phyloP scores from a whole-genome alignment of 2,113 vertebrate species.

The Caracal caracal region DNA sequence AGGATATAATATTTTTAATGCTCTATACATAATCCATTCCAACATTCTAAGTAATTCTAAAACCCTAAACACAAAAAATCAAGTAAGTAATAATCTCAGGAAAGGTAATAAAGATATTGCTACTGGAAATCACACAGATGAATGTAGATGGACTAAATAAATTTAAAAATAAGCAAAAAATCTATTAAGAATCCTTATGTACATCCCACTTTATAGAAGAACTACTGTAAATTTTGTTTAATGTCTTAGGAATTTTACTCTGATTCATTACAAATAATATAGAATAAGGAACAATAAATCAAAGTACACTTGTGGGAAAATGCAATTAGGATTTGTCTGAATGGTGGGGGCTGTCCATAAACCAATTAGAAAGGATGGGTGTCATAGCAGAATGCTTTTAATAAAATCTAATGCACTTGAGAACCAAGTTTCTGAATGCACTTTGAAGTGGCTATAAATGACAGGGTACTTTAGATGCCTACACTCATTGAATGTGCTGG shows the following conservation, averaged over 20 bases:
- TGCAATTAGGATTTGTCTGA: slow-evolving; percentile 67
- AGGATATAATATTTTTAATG: background rate
- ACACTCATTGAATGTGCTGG: slow-evolving; percentile 42
- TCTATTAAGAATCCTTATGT: background rate
- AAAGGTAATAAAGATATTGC: background rate
- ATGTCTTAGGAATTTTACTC: slow-evolving; percentile 45
- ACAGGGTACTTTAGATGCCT: slow-evolving; percentile 46
- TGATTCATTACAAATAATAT: slow-evolving; percentile 70
- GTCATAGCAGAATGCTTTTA: slow-evolving; percentile 73
- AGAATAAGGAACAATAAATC: slow-evolving; percentile 71
- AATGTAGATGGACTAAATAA: background rate
- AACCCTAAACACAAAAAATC: background rate
- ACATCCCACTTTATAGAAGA: background rate
- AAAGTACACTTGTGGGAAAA: slow-evolving; percentile 71
- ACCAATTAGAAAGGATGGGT: slow-evolving; percentile 79
- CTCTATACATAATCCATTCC: background rate
- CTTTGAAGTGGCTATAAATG: slow-evolving; percentile 53
- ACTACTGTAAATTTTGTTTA: slow-evolving; percentile 49
- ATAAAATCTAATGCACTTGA: slow-evolving; percentile 75
- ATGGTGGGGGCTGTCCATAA: slow-evolving; percentile 66
- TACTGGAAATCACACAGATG: background rate
- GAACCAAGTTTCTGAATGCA: slow-evolving; percentile 45
- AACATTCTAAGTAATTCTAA: slow-evolving; percentile 20
- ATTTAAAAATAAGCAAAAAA: slow-evolving; percentile 32
- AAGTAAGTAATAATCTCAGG: background rate